Conservation (phyloP, 2,888 invertebrate species). For the Prosapia bicincta region DNA sequence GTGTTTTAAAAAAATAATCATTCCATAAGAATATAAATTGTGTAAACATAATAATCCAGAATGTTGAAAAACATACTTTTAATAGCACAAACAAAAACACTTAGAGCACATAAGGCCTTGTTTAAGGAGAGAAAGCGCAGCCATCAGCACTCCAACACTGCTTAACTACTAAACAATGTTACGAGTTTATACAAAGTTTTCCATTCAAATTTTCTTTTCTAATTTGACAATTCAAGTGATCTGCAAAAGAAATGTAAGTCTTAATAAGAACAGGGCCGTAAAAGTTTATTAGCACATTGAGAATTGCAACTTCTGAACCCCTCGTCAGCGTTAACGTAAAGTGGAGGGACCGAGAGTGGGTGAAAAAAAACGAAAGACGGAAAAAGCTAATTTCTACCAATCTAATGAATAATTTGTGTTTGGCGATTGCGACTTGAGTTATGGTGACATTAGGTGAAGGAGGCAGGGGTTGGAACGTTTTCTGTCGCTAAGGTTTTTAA, state of each 20-base stretch:
- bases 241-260: neutral
- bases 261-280: conserved; percentile 24
- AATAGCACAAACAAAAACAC: too few relatives aligned
- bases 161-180: neutral
- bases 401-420: conserved; percentile 32
- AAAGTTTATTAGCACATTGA: conserved; percentile 28
- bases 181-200: neutral
- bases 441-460: conserved; percentile 16
- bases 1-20: too few relatives aligned
- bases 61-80: too few relatives aligned
- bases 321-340: neutral
- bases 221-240: neutral
- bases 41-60: too few relatives aligned
- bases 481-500: neutral
- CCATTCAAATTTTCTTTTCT: neutral
- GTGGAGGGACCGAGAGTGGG: neutral
- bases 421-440: conserved; percentile 21
- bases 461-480: conserved; percentile 15
- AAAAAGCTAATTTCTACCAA: conserved; percentile 30
- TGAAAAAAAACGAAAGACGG: conserved; percentile 21
- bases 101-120: too few relatives aligned
- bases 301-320: conserved; percentile 19
- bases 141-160: too few relatives aligned
- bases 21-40: too few relatives aligned
- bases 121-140: too few relatives aligned